Evolutionary conservation across 2,888 invertebrate species (phyloP).

Genomic region (Hyposoter dolosus): DNA sequence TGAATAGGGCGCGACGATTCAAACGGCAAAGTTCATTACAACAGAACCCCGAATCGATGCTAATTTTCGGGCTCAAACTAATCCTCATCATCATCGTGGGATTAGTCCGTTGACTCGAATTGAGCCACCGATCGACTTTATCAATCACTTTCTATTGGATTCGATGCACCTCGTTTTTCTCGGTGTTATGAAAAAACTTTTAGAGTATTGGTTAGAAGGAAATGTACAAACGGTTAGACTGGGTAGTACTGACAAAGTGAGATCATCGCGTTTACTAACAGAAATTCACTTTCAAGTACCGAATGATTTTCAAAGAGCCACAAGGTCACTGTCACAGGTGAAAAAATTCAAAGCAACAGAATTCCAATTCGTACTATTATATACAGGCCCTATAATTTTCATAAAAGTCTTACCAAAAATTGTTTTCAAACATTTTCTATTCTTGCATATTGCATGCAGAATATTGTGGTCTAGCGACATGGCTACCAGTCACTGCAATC

Average conservation of each 20-base stretch:
- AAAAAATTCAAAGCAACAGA: slow-evolving; percentile 23
- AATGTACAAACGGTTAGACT: neutral
- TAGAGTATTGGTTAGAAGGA: slow-evolving; percentile 27
- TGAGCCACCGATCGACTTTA: slow-evolving; percentile 31
- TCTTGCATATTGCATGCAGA: slow-evolving; percentile 29
- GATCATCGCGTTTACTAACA: neutral
- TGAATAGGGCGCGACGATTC: too few relatives aligned
- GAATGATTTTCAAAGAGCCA: slow-evolving; percentile 23
- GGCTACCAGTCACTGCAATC: neutral
- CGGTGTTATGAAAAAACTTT: slow-evolving; percentile 41
- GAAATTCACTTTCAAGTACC: slow-evolving; percentile 5
- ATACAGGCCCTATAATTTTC: slow-evolving; percentile 8
- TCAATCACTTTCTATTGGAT: slow-evolving; percentile 42
- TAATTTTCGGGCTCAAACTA: neutral
- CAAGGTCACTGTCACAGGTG: neutral
- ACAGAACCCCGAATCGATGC: slow-evolving; percentile 2
- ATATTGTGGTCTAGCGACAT: slow-evolving; percentile 37
- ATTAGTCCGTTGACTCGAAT: slow-evolving; percentile 14
- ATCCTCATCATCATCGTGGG: neutral
- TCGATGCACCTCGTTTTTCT: slow-evolving; percentile 45
- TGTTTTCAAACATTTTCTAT: slow-evolving; percentile 38
- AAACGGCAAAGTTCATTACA: too few relatives aligned
- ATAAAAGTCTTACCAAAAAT: neutral
- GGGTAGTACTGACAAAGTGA: neutral
- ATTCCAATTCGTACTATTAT: slow-evolving; percentile 25